phyloP scores from a whole-genome alignment of 2,113 vertebrate species.

The Podarcis cretensis region DNA sequence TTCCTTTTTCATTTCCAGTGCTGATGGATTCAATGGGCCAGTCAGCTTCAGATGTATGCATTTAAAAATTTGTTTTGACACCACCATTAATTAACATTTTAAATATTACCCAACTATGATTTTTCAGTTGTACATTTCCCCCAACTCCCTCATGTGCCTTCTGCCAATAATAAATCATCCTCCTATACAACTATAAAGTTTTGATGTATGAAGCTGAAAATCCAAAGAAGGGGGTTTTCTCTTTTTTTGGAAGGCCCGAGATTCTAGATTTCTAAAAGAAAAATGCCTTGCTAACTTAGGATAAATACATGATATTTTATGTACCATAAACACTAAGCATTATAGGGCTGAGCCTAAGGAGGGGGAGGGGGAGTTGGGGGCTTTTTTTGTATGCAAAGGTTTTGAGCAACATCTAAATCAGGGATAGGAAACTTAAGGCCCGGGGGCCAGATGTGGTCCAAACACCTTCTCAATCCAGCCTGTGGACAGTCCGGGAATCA shows the following conservation, averaged over 20 bases:
- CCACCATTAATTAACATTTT: neutral
- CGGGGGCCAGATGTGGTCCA: no score
- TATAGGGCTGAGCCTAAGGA: neutral
- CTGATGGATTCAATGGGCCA: neutral
- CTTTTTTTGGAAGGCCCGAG: neutral
- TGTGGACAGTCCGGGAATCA: no score
- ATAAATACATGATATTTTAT: neutral
- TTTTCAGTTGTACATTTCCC: conserved; percentile 15
- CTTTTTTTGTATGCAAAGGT: neutral
- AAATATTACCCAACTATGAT: neutral
- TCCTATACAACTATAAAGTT: neutral
- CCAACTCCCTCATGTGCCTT: neutral
- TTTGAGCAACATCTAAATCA: neutral
- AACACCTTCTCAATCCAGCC: no score
- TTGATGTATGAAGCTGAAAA: conserved; percentile 10
- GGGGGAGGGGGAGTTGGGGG: neutral
- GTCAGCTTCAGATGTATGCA: neutral
- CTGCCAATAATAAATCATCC: conserved; percentile 22
- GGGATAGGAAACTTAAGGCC: no score
- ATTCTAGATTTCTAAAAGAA: neutral
- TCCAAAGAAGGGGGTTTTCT: neutral
- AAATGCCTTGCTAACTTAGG: neutral
- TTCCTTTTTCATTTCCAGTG: neutral
- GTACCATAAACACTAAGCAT: neutral
- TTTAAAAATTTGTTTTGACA: neutral